Base-by-base conservation (phyloP, 2,888 invertebrate genomes). In the Helleia helle region DNA sequence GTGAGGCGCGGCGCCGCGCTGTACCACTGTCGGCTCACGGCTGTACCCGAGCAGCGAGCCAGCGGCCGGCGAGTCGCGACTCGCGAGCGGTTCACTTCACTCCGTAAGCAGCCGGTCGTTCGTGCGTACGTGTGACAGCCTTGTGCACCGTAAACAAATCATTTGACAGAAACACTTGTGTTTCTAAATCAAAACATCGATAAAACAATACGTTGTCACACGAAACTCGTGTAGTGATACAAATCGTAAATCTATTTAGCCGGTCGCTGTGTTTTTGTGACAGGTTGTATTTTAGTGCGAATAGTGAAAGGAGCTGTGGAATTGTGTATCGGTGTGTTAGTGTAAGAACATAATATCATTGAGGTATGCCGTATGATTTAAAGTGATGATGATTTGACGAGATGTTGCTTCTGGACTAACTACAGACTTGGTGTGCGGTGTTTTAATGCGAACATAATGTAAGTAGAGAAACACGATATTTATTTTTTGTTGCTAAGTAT, bases 261-360 rank as follows among this genome's bases (percentile, higher is more conserved):
- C 74, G 74, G 59, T 58, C 59, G 61, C 62, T 52, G 60, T 75
- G 77, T 73, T 71, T 51, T 52, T 37, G 45, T 58, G 62, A 56
- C 60, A 62, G 62, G 66, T 64, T 62, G 63, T 60, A 59, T 63
- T 61, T 63, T 54, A 57, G 65, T 65, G 65, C 67, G 54, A 55
- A 50, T 61, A 73, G 80, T 80, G 81, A 81, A 80, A 81, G 80
- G 72, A 64, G 65, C 55, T 34, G 34, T 34, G 34, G 18, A 34
- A 34, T 34, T 61, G 59, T 65, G 66, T 68, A 47, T 49, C 45
- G 36, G 61, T 70, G 68, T 48, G 34, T 34, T 46, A 40, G 40
- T 42, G 37, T 39, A 36, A 38, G 41, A 41, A 44, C 37, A 36
- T 43, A 18, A 6, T 18, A 18, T 34, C 17, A 22, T 34, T 22